phyloP scores from a whole-genome alignment of 2,888 invertebrate species.

The Pasiphila rectangulata region DNA sequence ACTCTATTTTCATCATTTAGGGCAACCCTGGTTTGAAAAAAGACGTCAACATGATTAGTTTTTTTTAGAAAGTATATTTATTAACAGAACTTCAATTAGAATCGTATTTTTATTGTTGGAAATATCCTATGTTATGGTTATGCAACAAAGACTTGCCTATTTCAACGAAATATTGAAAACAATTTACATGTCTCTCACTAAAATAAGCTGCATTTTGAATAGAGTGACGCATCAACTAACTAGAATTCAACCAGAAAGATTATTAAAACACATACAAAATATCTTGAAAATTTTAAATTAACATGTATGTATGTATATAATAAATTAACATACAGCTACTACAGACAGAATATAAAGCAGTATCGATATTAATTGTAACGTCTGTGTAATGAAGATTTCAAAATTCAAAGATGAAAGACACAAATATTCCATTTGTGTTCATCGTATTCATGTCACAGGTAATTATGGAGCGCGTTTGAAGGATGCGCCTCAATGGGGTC shows the following conservation, averaged over 20 bases:
- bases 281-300: too few species aligned
- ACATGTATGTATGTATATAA: too few species aligned
- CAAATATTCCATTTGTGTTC: conserved; percentile 39
- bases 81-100: too few species aligned
- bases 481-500: conserved; percentile 50
- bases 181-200: background rate
- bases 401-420: conserved; percentile 30
- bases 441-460: conserved; percentile 62
- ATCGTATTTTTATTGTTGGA: too few species aligned
- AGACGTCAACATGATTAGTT: too few species aligned
- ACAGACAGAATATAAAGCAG: background rate
- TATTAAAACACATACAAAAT: conserved; percentile 4
- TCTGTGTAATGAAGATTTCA: background rate
- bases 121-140: too few species aligned
- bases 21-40: conserved; percentile 12
- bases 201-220: too few species aligned
- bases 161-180: background rate
- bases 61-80: too few species aligned
- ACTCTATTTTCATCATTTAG: conserved; percentile 10
- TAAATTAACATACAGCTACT: too few species aligned
- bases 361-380: background rate
- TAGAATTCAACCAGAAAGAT: background rate
- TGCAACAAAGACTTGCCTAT: too few species aligned
- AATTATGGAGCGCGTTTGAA: conserved; percentile 53
- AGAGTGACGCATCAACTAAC: background rate